phyloP scores from a whole-genome alignment of 2,888 invertebrate genomes.

The Caenorhabditis sp. region DNA sequence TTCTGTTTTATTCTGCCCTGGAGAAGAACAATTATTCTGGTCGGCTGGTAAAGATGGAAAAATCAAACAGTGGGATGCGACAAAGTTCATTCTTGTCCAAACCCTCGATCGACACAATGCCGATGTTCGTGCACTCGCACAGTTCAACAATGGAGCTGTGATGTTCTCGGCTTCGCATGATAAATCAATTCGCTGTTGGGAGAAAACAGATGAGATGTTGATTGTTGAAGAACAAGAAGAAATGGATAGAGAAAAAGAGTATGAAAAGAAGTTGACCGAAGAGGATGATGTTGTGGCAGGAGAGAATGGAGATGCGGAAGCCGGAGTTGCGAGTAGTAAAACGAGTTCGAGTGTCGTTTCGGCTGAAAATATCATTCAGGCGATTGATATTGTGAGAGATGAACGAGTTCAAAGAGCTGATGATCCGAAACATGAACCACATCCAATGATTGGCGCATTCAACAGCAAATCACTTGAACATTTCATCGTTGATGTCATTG shows the following conservation, averaged over 20 bases:
- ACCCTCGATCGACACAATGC: constrained; percentile 78
- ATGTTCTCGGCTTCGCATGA: constrained; percentile 83
- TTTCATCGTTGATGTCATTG: constrained; percentile 82
- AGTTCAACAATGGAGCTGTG: constrained; percentile 54
- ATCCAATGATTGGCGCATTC: constrained; percentile 84
- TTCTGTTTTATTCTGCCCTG: constrained; percentile 84
- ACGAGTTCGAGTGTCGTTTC: constrained; percentile 77
- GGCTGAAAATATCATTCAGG: constrained; percentile 90
- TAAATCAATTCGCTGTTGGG: constrained; percentile 84
- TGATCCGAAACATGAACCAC: constrained; percentile 73
- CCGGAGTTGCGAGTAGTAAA: constrained; percentile 85
- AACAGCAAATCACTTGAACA: constrained; percentile 80
- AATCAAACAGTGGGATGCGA: constrained; percentile 96
- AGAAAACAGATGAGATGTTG: constrained; percentile 85
- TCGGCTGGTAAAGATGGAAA: constrained; percentile 91
- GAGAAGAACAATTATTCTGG: constrained; percentile 86
- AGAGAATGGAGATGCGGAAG: constrained; percentile 75
- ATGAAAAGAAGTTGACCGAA: constrained; percentile 74
- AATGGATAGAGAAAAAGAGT: constrained; percentile 70
- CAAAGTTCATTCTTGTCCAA: constrained; percentile 87
- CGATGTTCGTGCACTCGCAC: constrained; percentile 60
- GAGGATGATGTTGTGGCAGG: constrained; percentile 72
- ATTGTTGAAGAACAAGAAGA: constrained; percentile 92
- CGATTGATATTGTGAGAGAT: constrained; percentile 79
- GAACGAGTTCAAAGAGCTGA: constrained; percentile 44